phyloP scores from a whole-genome alignment of 2,113 vertebrate genomes.

The Rattus norvegicus region DNA sequence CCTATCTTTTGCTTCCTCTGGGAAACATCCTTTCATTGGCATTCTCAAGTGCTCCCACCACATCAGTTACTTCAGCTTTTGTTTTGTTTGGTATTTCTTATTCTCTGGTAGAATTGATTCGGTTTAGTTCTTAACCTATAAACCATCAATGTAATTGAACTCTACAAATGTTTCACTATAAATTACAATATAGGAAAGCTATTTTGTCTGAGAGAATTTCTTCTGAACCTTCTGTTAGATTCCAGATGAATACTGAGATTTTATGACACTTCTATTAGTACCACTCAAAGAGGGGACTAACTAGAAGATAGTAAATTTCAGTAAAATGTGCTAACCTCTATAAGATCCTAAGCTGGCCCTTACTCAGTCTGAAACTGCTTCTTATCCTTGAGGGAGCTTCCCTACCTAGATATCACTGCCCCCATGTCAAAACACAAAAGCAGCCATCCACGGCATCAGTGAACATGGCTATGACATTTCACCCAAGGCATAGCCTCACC shows the following conservation, averaged over 20 bases:
- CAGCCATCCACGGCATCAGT: background rate
- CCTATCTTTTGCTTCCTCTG: background rate
- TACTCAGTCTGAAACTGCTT: background rate
- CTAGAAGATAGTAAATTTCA: background rate
- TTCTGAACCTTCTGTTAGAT: background rate
- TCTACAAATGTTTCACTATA: background rate
- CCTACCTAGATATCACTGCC: background rate
- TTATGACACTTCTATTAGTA: background rate
- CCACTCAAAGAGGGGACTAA: background rate
- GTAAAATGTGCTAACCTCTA: background rate
- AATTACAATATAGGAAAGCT: background rate
- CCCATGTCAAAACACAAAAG: background rate
- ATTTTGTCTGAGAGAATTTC: slow-evolving; percentile 5
- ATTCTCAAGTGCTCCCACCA: background rate
- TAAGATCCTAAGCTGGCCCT: background rate
- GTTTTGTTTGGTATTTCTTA: background rate
- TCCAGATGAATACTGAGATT: background rate
- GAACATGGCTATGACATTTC: background rate
- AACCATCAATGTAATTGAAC: background rate
- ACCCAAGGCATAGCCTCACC: background rate
- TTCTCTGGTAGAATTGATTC: background rate
- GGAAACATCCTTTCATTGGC: background rate
- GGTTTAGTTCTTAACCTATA: background rate
- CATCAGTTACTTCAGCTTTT: background rate
- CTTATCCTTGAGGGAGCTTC: background rate